phyloP scores from a whole-genome alignment of 2,113 vertebrate genomes.

The Atlantisia rogersi region DNA sequence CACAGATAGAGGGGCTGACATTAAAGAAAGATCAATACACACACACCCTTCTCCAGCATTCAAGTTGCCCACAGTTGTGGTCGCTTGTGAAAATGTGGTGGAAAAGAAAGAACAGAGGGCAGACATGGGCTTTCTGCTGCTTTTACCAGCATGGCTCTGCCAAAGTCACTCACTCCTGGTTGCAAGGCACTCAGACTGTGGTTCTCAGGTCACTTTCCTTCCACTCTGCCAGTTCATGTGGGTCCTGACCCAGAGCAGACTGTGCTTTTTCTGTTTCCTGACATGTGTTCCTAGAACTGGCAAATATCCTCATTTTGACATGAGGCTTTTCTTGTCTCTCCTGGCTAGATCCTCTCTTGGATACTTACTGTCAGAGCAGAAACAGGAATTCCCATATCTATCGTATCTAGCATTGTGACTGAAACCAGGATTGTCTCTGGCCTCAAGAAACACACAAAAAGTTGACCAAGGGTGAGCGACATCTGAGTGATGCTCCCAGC shows the following conservation, averaged over 20 bases:
- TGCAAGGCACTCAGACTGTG: neutral
- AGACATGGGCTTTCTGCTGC: neutral
- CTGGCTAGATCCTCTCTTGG: neutral
- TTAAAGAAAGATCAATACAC: neutral
- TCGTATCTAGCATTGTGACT: neutral
- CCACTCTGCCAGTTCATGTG: neutral
- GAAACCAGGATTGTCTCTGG: neutral
- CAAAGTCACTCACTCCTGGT: neutral
- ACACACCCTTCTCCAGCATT: neutral
- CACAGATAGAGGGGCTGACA: neutral
- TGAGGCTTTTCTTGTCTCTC: neutral
- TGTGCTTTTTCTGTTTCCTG: neutral
- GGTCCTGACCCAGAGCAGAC: neutral
- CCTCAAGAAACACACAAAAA: neutral
- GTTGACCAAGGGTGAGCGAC: neutral
- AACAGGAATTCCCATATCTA: neutral
- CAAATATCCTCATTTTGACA: neutral
- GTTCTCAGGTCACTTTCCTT: neutral
- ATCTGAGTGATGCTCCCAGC: neutral
- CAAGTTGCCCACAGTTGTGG: neutral
- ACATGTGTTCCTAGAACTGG: neutral
- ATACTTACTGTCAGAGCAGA: neutral
- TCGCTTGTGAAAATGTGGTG: neutral
- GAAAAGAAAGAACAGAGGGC: neutral
- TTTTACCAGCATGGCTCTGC: neutral